A percentile compares a stretch with the other conserved stretches of the same genome.
phyloP scores from a whole-genome alignment of 2,888 invertebrate genomes.

The Oegoconia quadripuncta region DNA sequence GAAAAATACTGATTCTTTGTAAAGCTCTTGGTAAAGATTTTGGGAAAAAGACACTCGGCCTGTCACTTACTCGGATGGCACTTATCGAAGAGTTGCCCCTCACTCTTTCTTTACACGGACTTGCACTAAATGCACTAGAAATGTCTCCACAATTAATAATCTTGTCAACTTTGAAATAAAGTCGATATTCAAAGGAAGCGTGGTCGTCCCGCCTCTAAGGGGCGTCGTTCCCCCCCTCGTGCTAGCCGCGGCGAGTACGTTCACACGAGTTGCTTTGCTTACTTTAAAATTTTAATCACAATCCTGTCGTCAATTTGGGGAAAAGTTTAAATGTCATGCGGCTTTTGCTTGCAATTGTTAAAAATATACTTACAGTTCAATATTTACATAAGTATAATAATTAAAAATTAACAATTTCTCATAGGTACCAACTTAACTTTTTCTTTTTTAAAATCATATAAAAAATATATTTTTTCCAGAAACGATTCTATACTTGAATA shows the following conservation, averaged over 20 bases:
- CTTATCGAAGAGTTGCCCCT: conserved; percentile 63
- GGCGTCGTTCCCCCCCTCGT: conserved; percentile 68
- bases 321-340: conserved; percentile 55
- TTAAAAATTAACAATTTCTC: too few relatives aligned
- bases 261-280: conserved; percentile 59
- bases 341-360: too few relatives aligned
- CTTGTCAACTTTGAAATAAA: conserved; percentile 22
- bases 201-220: conserved; percentile 67
- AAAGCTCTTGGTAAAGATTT: neutral
- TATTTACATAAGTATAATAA: too few relatives aligned
- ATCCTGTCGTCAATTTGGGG: conserved; percentile 62
- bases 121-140: conserved; percentile 61
- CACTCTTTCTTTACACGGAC: conserved; percentile 46
- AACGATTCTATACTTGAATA: too few relatives aligned
- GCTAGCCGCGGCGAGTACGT: conserved; percentile 57
- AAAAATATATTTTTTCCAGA: too few relatives aligned
- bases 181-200: conserved; percentile 29
- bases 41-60: conserved; percentile 19
- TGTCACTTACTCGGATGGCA: conserved; percentile 51
- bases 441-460: too few relatives aligned
- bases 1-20: too few relatives aligned
- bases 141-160: conserved; percentile 18
- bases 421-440: too few relatives aligned
- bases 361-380: too few relatives aligned
- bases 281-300: conserved; percentile 76